Conservation (phyloP, 2,888 invertebrate genomes). For the Palloptera scutellata region DNA sequence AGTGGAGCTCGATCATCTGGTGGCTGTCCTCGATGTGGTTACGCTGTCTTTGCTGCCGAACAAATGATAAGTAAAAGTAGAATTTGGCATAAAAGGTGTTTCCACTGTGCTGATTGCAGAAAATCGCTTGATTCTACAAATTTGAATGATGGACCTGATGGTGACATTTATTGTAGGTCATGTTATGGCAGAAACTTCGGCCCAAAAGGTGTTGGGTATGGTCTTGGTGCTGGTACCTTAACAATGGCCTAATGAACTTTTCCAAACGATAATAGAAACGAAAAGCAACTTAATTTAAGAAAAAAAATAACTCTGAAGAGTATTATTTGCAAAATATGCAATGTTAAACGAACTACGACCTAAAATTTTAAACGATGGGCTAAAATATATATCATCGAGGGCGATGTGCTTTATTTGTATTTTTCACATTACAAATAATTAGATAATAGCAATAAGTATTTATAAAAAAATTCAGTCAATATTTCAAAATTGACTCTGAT, state of each 20-base stretch:
- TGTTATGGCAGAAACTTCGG: constrained; percentile 89
- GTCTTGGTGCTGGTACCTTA: constrained; percentile 88
- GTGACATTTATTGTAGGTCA: constrained; percentile 90
- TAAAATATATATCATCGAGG: too few relatives aligned
- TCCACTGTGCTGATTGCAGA: constrained; percentile 88
- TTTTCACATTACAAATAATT: too few relatives aligned
- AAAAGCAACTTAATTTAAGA: neutral
- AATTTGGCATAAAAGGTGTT: constrained; percentile 93
- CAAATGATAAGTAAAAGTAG: constrained; percentile 95
- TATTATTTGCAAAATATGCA: too few relatives aligned
- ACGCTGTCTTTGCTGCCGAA: constrained; percentile 93
- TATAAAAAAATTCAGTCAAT: too few relatives aligned
- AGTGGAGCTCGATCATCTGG: constrained; percentile 77
- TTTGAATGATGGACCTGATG: constrained; percentile 89
- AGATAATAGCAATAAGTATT: too few relatives aligned
- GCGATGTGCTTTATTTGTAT: too few relatives aligned
- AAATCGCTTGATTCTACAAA: constrained; percentile 90
- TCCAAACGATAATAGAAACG: constrained; percentile 7
- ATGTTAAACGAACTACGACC: too few relatives aligned
- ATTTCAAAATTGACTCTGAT: too few relatives aligned
- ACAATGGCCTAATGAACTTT: constrained; percentile 76
- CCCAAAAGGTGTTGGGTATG: constrained; percentile 89
- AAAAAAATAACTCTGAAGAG: neutral
- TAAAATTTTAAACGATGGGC: too few relatives aligned
- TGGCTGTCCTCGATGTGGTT: constrained; percentile 88